Evolutionary conservation across 2,113 vertebrate genomes (phyloP), one percentile per base, ranked within the genome.

Genomic region (Abramis brama): DNA sequence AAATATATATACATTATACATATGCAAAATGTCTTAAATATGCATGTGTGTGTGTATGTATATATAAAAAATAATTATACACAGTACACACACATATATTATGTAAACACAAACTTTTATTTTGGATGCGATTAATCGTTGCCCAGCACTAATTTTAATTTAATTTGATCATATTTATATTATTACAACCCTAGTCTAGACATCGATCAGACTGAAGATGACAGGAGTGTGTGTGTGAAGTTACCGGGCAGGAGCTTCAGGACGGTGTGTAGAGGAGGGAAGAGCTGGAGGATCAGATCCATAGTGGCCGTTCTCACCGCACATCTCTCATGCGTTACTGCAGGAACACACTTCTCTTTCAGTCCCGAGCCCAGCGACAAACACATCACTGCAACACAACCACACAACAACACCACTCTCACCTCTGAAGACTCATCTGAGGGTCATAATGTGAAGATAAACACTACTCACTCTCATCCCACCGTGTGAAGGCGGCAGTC

Each of bases 381-480:
- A 86, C 95, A 95, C 80, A 93, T 62, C 85, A 88, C 95, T 95
- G 86, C 6, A 79, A 86, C n/a, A 90, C 17, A 86, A 36, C 6
- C 17, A 79, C 33, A 86, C 23, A 59, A 52, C 25, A 9, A 21
- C 17, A 27, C 12, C 57, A 19, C 27, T 64, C 57, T 47, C 79
- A 64, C 50, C 50, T 52, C 13, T 0, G 13, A 52, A 50, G 47
- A 50, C 8, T 43, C 43, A 43, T 43, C 43, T 8, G 43, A 43
- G 1, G 43, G 8, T 10, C 43, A 43, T 43, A 9, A 9, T 2
- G 43, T 43, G 2, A 43, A 2, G 9, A 43, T 2, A 43, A 9
- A 10, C 43, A 43, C 43, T 50, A 93, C 93, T 90, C 83, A 95
- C 96, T 95, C 89, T 94, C 89, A 93, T 96, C 95, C 95, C 87